Evolutionary conservation across 2,797 vertebrate species (phyloP).

Genomic region (Margarornis squamiger): DNA sequence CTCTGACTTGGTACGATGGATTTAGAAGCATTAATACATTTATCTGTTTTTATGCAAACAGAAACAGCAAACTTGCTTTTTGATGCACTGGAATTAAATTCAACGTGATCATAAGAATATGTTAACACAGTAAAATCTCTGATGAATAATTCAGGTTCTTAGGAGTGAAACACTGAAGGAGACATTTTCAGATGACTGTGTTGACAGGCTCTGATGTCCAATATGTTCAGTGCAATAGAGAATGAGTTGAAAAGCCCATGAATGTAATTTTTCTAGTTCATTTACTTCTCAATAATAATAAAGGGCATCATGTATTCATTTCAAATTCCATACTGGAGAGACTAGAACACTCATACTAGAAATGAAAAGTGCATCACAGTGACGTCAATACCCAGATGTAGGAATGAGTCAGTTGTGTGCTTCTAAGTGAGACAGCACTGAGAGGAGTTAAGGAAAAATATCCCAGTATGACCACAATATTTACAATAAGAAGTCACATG

Average conservation of each 20-base stretch:
- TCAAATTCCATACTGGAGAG: background rate
- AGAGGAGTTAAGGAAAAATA: background rate
- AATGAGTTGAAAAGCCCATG: slow-evolving; percentile 25
- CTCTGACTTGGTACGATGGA: background rate
- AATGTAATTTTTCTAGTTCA: slow-evolving; percentile 39
- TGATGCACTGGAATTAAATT: slow-evolving; percentile 7
- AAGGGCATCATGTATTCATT: background rate
- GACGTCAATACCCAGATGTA: slow-evolving; percentile 35
- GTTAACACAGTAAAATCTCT: slow-evolving; percentile 47
- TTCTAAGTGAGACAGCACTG: background rate
- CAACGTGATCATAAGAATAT: slow-evolving; percentile 35
- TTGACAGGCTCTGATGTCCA: slow-evolving; percentile 59
- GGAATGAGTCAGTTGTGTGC: slow-evolving; percentile 35
- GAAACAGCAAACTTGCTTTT: background rate
- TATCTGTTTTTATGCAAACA: background rate
- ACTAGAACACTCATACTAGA: background rate
- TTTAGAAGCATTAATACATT: background rate
- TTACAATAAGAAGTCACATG: background rate
- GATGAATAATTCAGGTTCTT: slow-evolving; percentile 58
- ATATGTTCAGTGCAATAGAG: slow-evolving; percentile 44
- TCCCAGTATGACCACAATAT: background rate
- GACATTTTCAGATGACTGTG: slow-evolving; percentile 35
- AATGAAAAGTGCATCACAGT: slow-evolving; percentile 39
- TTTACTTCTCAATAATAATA: slow-evolving; percentile 48
- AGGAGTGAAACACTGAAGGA: slow-evolving; percentile 22